A percentile compares a stretch with the other conserved stretches of the same genome.
Evolutionary conservation across 2,113 vertebrate genomes (phyloP).

Genomic region (Alethe castanea): DNA sequence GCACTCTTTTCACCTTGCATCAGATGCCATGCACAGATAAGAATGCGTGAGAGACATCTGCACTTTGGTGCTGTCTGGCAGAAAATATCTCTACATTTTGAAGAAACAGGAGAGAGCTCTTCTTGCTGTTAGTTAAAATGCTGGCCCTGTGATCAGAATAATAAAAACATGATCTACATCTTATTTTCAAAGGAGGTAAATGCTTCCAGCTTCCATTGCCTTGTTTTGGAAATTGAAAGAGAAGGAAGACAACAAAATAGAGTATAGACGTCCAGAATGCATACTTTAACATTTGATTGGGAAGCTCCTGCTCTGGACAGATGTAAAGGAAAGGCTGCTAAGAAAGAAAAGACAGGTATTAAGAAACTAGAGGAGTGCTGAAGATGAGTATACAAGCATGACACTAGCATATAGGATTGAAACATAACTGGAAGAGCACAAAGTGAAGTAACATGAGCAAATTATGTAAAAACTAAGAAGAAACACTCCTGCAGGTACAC

Average conservation of each 20-base stretch:
- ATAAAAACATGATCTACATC: neutral
- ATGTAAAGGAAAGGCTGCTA: neutral
- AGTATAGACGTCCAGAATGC: neutral
- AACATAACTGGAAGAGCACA: neutral
- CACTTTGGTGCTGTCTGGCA: neutral
- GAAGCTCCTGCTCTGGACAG: neutral
- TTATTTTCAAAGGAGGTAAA: neutral
- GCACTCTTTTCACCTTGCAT: neutral
- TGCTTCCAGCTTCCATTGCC: neutral
- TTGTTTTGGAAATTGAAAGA: neutral
- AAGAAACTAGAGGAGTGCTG: neutral
- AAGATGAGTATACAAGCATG: neutral
- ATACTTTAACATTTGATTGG: neutral
- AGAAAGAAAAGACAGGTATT: neutral
- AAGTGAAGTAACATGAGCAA: neutral
- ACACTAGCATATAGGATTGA: neutral
- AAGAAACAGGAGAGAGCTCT: neutral
- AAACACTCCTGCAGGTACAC: neutral
- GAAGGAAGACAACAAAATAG: neutral
- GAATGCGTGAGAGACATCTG: neutral
- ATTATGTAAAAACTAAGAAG: neutral
- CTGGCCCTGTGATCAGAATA: neutral
- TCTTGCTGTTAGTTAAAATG: neutral
- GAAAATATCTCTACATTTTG: neutral
- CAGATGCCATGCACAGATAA: constrained; percentile 7